phyloP scores from a whole-genome alignment of 2,797 vertebrate genomes.

The Coregonus ussuriensis region DNA sequence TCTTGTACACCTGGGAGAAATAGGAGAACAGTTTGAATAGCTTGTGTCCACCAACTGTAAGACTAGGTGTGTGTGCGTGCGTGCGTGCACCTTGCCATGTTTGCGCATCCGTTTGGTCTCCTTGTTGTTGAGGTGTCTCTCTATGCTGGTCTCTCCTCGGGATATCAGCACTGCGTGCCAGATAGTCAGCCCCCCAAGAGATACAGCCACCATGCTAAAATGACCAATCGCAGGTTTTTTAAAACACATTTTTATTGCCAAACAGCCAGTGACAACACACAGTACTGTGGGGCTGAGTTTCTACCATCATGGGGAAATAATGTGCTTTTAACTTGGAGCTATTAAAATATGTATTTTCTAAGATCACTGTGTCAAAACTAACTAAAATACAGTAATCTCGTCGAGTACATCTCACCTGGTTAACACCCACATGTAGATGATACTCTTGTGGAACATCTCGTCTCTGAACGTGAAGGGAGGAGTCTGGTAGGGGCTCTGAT shows the following conservation, averaged over 20 bases:
- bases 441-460: constrained; percentile 89
- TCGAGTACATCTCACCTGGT: constrained; percentile 82
- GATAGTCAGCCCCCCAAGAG: constrained; percentile 88
- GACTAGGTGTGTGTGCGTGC: not conserved
- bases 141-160: constrained; percentile 95
- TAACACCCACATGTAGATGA: constrained; percentile 98
- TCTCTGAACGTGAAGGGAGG: constrained; percentile 88
- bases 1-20: constrained; percentile 84
- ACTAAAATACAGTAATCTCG: not conserved
- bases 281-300: not conserved
- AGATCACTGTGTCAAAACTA: not conserved
- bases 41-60: not conserved
- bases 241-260: no score
- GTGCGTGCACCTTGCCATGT: constrained; percentile 82
- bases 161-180: constrained; percentile 96
- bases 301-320: not conserved
- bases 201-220: constrained; percentile 87
- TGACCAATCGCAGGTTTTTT: constrained; percentile 32
- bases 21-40: constrained; percentile 1
- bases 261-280: not conserved
- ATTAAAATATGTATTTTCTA: no score
- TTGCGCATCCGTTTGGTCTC: constrained; percentile 83
- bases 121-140: constrained; percentile 92
- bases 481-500: constrained; percentile 84
- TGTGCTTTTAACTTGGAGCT: not conserved